Evolutionary conservation across 2,113 vertebrate genomes (phyloP), one percentile per base, ranked within the genome.

Genomic region (Centropus unirufus): DNA sequence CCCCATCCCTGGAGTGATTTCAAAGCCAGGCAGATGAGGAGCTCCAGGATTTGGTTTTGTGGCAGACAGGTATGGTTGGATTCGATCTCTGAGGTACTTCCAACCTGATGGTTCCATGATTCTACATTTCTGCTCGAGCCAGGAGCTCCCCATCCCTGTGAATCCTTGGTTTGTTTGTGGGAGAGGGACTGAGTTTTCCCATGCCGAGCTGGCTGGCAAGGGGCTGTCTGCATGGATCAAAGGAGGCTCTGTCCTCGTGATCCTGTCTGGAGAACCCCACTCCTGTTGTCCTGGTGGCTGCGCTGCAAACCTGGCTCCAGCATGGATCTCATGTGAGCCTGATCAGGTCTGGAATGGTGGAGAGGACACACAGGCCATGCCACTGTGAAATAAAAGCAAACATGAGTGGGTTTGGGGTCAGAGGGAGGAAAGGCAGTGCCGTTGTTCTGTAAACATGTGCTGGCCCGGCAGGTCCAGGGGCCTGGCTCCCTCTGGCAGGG

Each of bases 381-480:
- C 72, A 42, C 46, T 72, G 61, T 54, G 70, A 69, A 83, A 90
- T 87, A 34, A 82, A 95, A 88, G 67, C 70, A 94, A 93, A 95
- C 91, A 82, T 49, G 92, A 52, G 39, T 34, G 49, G 49, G 30
- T 17, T 29, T 19, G 2, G 12, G 52, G 63, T 29, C 11, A 4
- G 42, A 29, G 83, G 62, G 72, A 82, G 92, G 78, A 59, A 82
- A 72, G 54, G 44, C 58, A 73, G 62, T 62, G 67, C 51, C 51
- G 58, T 64, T 40, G 17, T 85, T 86, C 73, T 23, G 70, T 85
- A 90, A 91, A 89, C 92, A 82, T 63, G 84, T 89, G 90, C 85
- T 93, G 93, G 90, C 95, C 95, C 86, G 88, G 90, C 67, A 69
- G 47, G 67, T 70, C 57, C 74, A 73, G 46, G 55, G 78, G 66